Evolutionary conservation across 2,888 invertebrate species (phyloP).

Genomic region (Creontiades dilutus): DNA sequence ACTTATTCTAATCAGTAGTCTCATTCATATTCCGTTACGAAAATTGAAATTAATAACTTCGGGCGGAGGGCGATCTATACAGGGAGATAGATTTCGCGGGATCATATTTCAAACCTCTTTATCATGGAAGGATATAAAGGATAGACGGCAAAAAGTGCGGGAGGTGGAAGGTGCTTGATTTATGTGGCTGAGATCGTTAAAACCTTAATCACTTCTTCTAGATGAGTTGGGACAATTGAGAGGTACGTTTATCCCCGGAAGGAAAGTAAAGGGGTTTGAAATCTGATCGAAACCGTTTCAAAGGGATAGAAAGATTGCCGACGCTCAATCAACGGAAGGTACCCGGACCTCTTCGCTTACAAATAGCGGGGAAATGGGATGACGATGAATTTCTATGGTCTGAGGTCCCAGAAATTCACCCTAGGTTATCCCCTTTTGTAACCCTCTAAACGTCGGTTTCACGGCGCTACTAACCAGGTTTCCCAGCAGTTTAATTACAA

Average conservation of each 20-base stretch:
- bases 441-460: conserved; percentile 44
- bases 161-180: conserved; percentile 47
- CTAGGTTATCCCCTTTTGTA: conserved; percentile 7
- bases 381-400: conserved; percentile 32
- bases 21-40: conserved; percentile 11
- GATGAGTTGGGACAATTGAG: conserved; percentile 50
- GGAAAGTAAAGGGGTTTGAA: conserved; percentile 11
- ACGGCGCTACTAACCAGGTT: conserved; percentile 41
- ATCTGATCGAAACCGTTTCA: conserved; percentile 28
- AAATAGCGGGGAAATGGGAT: conserved; percentile 19
- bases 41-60: conserved; percentile 13
- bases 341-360: background rate
- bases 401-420: conserved; percentile 20
- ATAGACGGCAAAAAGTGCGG: conserved; percentile 42
- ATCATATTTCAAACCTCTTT: conserved; percentile 23
- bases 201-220: conserved; percentile 62
- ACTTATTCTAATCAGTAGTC: conserved; percentile 1
- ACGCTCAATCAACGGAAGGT: conserved; percentile 25
- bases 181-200: conserved; percentile 57
- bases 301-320: conserved; percentile 16
- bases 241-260: conserved; percentile 22
- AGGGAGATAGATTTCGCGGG: background rate
- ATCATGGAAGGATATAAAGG: background rate
- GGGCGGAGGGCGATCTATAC: background rate
- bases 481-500: conserved; percentile 50